Percentiles rank a stretch among this genome's conserved stretches.
Conservation (phyloP, 2,888 invertebrate genomes). For the Acanthacorydalis orientalis region DNA sequence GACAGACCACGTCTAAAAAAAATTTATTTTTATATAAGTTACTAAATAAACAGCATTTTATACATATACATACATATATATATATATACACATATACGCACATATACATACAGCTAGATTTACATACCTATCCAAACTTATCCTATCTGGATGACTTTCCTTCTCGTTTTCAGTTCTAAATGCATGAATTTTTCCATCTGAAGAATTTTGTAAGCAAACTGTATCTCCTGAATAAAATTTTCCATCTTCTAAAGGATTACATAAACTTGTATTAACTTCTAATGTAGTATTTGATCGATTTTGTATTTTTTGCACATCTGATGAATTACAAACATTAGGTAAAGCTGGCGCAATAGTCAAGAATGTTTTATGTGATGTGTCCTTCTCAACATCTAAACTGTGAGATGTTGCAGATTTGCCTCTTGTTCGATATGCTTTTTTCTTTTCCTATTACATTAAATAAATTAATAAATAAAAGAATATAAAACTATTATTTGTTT, state of each 20-base stretch:
- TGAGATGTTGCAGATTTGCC: slow-evolving; percentile 26
- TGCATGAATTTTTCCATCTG: slow-evolving; percentile 50
- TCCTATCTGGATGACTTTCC: slow-evolving; percentile 71
- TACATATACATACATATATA: neutral
- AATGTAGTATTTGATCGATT: slow-evolving; percentile 35
- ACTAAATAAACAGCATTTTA: slow-evolving; percentile 2
- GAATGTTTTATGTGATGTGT: slow-evolving; percentile 6
- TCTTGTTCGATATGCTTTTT: slow-evolving; percentile 30
- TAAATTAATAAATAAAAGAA: neutral
- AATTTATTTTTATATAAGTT: slow-evolving; percentile 10
- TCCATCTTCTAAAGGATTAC: slow-evolving; percentile 14
- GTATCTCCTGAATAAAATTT: slow-evolving; percentile 20
- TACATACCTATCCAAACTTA: slow-evolving; percentile 66
- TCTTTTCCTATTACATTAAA: slow-evolving; percentile 24
- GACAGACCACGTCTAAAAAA: slow-evolving; percentile 51
- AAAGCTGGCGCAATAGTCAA: slow-evolving; percentile 23
- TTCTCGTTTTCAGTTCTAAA: slow-evolving; percentile 57
- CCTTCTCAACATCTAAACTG: slow-evolving; percentile 8
- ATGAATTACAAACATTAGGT: slow-evolving; percentile 15
- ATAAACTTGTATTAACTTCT: slow-evolving; percentile 14
- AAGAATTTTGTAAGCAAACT: slow-evolving; percentile 37
- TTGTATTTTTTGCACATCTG: slow-evolving; percentile 14
- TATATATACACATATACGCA: too few species aligned
- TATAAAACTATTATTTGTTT: neutral
- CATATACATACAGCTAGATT: too few species aligned